phyloP scores from a whole-genome alignment of 2,113 vertebrate species.

The Martes martes region DNA sequence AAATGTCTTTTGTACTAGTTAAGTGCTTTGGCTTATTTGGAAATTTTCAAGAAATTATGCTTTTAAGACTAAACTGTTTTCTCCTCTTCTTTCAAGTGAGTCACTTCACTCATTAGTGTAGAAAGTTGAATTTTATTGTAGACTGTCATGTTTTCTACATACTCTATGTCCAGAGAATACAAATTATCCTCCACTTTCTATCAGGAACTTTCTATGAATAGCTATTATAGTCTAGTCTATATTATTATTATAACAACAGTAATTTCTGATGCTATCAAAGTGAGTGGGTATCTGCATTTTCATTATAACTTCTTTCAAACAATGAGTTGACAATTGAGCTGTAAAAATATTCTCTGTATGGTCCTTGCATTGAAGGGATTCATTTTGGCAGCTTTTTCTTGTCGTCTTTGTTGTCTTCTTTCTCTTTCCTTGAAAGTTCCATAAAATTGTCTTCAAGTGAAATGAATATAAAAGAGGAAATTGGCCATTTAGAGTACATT shows the following conservation, averaged over 20 bases:
- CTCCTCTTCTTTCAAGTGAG: not conserved
- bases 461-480: constrained; percentile 63
- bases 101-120: constrained; percentile 48
- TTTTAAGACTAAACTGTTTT: constrained; percentile 45
- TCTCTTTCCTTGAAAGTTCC: constrained; percentile 53
- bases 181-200: constrained; percentile 58
- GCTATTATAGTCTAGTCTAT: constrained; percentile 54
- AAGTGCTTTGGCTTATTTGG: constrained; percentile 22
- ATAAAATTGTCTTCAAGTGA: constrained; percentile 54
- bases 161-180: constrained; percentile 59
- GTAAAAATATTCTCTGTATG: constrained; percentile 45
- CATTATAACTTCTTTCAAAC: constrained; percentile 56
- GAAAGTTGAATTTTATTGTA: constrained; percentile 54
- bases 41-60: not conserved
- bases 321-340: constrained; percentile 61
- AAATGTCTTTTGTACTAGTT: not conserved
- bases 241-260: constrained; percentile 68
- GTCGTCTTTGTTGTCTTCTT: constrained; percentile 21
- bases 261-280: constrained; percentile 63
- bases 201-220: constrained; percentile 63
- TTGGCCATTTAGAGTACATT: not conserved
- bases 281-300: constrained; percentile 54
- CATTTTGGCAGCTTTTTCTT: constrained; percentile 39
- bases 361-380: constrained; percentile 50
- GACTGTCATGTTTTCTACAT: constrained; percentile 65